Evolutionary conservation across 92 coral and sea anemone species (phyloP), one percentile per base, ranked within the genome.

Genomic region (Epizoanthus scotinus): DNA sequence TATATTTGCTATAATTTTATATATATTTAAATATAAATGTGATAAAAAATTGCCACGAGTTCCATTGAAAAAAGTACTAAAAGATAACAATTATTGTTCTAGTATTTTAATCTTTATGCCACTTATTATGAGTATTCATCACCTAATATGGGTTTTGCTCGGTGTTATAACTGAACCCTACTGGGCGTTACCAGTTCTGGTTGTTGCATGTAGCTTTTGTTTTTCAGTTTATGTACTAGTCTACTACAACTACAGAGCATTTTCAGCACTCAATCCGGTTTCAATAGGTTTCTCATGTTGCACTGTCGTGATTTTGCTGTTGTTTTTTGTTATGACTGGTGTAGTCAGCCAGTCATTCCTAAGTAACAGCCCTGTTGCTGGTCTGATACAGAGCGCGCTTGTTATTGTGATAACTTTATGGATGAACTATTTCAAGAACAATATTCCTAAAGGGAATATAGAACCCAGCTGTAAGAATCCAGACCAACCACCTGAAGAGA

Each of bases 91-190:
- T 40, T 40, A 40, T 47, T 47, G 10, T 47, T 47, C 14, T 47
- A 15, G 14, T 14, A 13, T 15, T 58, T 0, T 38, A 12, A 58
- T 69, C 68, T 49, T 73, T 38, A 59, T 4, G 28, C 13, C 75
- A 7, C 18, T 47, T 2, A 50, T n/a, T 21, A 67, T 71, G 73
- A 53, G 66, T 27, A 67, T 59, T 63, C 88, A 90, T 54, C 86
- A 86, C 21, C 28, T 90, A 10, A 14, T 89, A 61, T 89, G 93
- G 93, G 77, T 89, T 79, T 10, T 86, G 53, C 79, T 84, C 18
- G 93, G 90, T 7, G 63, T 85, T 25, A 79, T 86, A 58, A 79
- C 90, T 26, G 93, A 90, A 28, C 93, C 89, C 13, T 80, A 84
- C 58, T 90, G 93, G 93, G 90, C 89, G 0, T 21, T 86, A 17